Evolutionary conservation across 2,113 vertebrate species (phyloP), one percentile per base, ranked within the genome.

Genomic region (Ictidomys tridecemlineatus): DNA sequence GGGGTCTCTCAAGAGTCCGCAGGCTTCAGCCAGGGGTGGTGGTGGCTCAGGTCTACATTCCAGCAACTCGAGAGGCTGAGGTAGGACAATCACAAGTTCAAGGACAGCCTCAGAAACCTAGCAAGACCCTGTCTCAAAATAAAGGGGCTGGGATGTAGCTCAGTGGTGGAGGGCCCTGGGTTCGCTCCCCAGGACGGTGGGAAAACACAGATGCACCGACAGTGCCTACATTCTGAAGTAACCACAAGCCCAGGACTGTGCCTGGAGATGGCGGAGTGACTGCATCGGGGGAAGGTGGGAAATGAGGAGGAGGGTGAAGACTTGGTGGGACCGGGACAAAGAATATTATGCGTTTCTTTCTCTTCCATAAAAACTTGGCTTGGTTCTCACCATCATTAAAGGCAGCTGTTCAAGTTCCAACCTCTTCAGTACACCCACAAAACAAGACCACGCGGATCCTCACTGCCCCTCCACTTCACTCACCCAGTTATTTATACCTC

Each of bases 211-310:
- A 58, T 20, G 11, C 20, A 58, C 56, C 56, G 7, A 6, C 56
- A 98, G 99, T 99, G 98, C 99, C 99, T 95, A 99, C 99, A 93
- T 99, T 53, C 26, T 72, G 32, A 78, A 70, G 88, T 3, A 96
- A 86, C 96, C 93, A 93, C 39, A 0, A 0, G 94, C 61, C 61
- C 76, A 94, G 94, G 91, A 90, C 92, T 94, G 78, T 58, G 32
- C 53, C 70, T 63, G 51, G 22, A 2, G 26, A 3, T 11, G 69
- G 53, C 56, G 1, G 51, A 58, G 39, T 2, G 20, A 14, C 45
- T 2, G 22, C 26, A 0, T 3, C 1, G 20, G 37, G n/a, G 51
- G 20, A 24, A 17, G 5, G 70, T 20, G 30, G 56, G 56, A 65
- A 12, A 8, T 53, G 0, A 53, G 32, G 20, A 45, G 73, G 45